These are phyloP conservation scores for Sebastes cheni DNA, from an alignment of 2,797 vertebrate species.

Conservation along the genomic window DNA sequence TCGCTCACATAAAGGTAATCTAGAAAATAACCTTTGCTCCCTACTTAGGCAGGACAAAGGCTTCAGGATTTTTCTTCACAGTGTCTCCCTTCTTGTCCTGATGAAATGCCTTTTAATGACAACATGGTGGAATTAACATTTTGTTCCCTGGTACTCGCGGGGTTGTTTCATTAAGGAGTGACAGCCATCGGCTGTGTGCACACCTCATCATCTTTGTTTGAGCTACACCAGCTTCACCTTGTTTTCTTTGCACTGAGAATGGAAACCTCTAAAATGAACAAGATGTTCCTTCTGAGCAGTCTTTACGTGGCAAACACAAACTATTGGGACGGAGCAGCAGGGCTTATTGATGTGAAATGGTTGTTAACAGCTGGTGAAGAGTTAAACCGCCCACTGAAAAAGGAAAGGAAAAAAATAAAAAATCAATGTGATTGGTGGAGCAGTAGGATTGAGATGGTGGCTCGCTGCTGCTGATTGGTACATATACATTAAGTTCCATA, in stretches of 20 bases:
- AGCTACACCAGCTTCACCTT: constrained; percentile 1
- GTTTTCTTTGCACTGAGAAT: background rate
- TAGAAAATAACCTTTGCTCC: constrained; percentile 18
- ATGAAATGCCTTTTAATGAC: constrained; percentile 57
- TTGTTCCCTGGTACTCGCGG: constrained; percentile 30
- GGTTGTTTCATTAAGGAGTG: constrained; percentile 27
- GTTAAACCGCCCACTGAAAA: constrained; percentile 6
- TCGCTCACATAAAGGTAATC: constrained; percentile 1
- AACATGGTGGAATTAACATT: constrained; percentile 48
- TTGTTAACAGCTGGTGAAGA: constrained; percentile 22
- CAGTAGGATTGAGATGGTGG: background rate
- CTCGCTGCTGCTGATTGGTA: constrained; percentile 42
- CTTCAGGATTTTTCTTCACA: constrained; percentile 27
- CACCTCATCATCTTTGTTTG: constrained; percentile 33
- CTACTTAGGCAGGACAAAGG: constrained; percentile 48
- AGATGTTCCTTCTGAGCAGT: background rate
- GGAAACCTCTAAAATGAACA: constrained; percentile 25
- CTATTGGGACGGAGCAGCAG: background rate
- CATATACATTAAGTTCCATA: constrained; percentile 21
- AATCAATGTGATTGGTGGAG: constrained; percentile 47
- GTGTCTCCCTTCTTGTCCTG: constrained; percentile 22
- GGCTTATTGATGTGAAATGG: constrained; percentile 11
- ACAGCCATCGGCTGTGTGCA: constrained; percentile 26
- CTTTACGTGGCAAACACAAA: background rate
- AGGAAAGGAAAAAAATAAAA: constrained; percentile 8